These are phyloP conservation scores for Clarias pachynema DNA, from an alignment of 2,797 vertebrate species.

Conservation along the genomic window DNA sequence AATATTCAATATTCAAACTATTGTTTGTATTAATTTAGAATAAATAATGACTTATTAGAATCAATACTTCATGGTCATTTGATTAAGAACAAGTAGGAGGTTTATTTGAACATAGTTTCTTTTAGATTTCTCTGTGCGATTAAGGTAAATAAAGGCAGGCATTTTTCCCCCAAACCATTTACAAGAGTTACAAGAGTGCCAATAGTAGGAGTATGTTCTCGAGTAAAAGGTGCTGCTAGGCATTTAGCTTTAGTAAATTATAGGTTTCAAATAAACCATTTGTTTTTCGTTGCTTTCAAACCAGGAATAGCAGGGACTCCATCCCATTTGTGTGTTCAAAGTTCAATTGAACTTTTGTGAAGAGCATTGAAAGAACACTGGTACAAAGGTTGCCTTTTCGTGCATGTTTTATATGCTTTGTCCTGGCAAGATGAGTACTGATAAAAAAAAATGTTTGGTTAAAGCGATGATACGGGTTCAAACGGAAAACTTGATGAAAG, in stretches of 20 bases:
- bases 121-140: not conserved
- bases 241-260: not conserved
- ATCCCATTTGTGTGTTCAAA: not conserved
- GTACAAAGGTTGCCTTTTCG: not conserved
- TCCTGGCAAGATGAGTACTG: not conserved
- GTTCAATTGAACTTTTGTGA: not conserved
- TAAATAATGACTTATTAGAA: not conserved
- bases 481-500: not conserved
- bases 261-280: not conserved
- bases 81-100: not conserved
- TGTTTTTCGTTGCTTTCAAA: not conserved
- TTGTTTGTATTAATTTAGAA: not conserved
- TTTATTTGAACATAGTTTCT: not conserved
- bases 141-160: not conserved
- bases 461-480: not conserved
- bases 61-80: not conserved
- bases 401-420: not conserved
- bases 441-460: not conserved
- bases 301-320: not conserved
- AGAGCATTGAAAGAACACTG: not conserved
- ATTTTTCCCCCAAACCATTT: not conserved
- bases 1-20: not conserved
- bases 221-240: too few species aligned
- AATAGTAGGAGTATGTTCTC: not conserved
- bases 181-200: not conserved